A percentile compares a stretch with the other conserved stretches of the same genome.
These are phyloP conservation scores for Atrina japonica DNA, from an alignment of 2,888 invertebrate species.

Conservation along the genomic window DNA sequence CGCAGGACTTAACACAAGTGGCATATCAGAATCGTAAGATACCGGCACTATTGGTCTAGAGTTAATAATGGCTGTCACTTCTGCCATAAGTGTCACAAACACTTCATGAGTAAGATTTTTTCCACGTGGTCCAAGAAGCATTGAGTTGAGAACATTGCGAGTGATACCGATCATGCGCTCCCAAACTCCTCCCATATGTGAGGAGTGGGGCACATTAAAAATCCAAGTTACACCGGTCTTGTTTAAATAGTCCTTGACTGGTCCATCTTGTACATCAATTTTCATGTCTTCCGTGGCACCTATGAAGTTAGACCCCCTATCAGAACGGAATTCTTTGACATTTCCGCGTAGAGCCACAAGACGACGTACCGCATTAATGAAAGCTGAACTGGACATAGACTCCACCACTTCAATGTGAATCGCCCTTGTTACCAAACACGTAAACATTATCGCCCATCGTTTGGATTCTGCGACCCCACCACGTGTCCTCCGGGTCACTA, in stretches of 20 bases:
- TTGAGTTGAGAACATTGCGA: slow-evolving; percentile 38
- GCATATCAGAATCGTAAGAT: slow-evolving; percentile 39
- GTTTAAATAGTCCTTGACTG: background rate
- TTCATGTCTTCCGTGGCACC: slow-evolving; percentile 16
- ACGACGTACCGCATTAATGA: slow-evolving; percentile 39
- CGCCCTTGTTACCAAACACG: slow-evolving; percentile 41
- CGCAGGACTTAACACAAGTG: slow-evolving; percentile 37
- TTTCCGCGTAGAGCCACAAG: slow-evolving; percentile 29
- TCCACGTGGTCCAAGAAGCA: slow-evolving; percentile 2
- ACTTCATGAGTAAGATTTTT: slow-evolving; percentile 42
- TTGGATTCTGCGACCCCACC: slow-evolving; percentile 38
- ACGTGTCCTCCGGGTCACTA: slow-evolving; percentile 29
- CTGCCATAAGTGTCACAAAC: slow-evolving; percentile 36
- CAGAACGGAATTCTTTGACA: slow-evolving; percentile 28
- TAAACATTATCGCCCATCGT: slow-evolving; percentile 52
- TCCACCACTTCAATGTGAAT: slow-evolving; percentile 50
- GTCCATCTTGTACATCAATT: slow-evolving; percentile 5
- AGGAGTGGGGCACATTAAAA: slow-evolving; percentile 42
- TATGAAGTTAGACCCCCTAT: slow-evolving; percentile 38
- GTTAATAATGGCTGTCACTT: slow-evolving; percentile 42
- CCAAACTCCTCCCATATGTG: slow-evolving; percentile 45
- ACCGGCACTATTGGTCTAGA: slow-evolving; percentile 31
- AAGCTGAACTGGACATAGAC: slow-evolving; percentile 35
- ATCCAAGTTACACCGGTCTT: slow-evolving; percentile 30
- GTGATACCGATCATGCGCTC: slow-evolving; percentile 44